Percentiles rank a stretch among this genome's conserved stretches.
Conservation (phyloP, 2,797 vertebrate genomes). For the Atherinosoma microstoma region DNA sequence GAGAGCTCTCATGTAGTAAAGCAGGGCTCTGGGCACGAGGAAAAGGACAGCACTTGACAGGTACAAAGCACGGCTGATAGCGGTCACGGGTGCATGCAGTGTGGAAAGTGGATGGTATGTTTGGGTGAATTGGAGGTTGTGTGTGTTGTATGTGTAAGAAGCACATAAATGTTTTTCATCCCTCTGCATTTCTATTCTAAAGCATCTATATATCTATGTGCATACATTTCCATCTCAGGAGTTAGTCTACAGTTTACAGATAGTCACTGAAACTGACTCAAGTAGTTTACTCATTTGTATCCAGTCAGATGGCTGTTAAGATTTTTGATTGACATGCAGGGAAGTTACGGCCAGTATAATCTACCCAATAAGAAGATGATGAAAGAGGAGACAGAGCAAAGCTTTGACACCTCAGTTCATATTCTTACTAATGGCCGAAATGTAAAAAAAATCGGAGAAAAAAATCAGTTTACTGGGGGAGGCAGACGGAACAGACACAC, state of each 20-base stretch:
- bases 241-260: slow-evolving; percentile 30
- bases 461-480: slow-evolving; percentile 13
- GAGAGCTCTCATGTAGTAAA: slow-evolving; percentile 80
- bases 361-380: slow-evolving; percentile 73
- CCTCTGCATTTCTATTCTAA: slow-evolving; percentile 27
- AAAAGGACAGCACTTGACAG: slow-evolving; percentile 85
- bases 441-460: slow-evolving; percentile 8
- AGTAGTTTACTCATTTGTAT: slow-evolving; percentile 50
- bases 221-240: slow-evolving; percentile 28
- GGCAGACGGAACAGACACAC: slow-evolving; percentile 15
- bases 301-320: slow-evolving; percentile 49
- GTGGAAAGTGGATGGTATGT: slow-evolving; percentile 68
- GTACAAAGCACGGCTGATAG: slow-evolving; percentile 85
- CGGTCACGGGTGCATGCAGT: slow-evolving; percentile 75
- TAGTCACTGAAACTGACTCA: slow-evolving; percentile 39
- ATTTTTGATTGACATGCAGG: slow-evolving; percentile 66
- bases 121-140: slow-evolving; percentile 60
- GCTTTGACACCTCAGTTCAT: slow-evolving; percentile 1
- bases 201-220: slow-evolving; percentile 24
- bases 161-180: slow-evolving; percentile 43
- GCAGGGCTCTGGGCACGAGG: slow-evolving; percentile 79
- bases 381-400: not conserved
- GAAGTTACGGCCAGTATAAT: slow-evolving; percentile 63
- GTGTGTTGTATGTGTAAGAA: slow-evolving; percentile 34
- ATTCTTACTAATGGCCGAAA: slow-evolving; percentile 21